Conservation (phyloP, 2,888 invertebrate species). For the Mesorhabditis sp. region DNA sequence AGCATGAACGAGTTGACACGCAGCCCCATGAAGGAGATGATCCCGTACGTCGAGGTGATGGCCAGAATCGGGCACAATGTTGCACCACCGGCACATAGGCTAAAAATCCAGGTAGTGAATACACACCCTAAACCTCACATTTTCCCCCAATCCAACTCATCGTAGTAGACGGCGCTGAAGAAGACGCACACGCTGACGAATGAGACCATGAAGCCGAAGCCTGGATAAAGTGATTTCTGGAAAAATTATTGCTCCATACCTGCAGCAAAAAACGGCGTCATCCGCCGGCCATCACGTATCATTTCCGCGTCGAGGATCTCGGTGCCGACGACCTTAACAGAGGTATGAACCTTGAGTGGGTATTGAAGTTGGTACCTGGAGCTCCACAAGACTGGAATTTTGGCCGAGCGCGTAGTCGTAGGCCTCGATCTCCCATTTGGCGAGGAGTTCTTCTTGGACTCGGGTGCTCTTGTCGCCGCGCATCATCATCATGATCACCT, state of each 20-base stretch:
- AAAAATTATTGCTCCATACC: constrained; percentile 19
- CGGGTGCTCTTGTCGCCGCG: constrained; percentile 47
- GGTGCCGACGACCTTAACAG: constrained; percentile 43
- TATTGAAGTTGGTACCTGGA: constrained; percentile 24
- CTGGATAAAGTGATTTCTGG: constrained; percentile 13
- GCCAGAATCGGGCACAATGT: constrained; percentile 51
- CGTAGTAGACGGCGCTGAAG: constrained; percentile 42
- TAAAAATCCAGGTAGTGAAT: constrained; percentile 14
- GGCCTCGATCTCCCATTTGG: constrained; percentile 49
- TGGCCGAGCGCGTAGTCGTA: constrained; percentile 41
- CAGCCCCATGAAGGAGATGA: constrained; percentile 39
- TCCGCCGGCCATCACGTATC: constrained; percentile 50
- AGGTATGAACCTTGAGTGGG: neutral
- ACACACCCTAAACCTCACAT: constrained; percentile 21
- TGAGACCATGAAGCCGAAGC: constrained; percentile 48
- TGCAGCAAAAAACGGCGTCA: constrained; percentile 55
- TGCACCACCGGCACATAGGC: constrained; percentile 37
- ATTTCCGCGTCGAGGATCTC: constrained; percentile 55
- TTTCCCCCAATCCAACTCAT: constrained; percentile 44
- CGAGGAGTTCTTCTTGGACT: constrained; percentile 35
- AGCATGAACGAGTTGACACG: constrained; percentile 55
- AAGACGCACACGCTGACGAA: constrained; percentile 48
- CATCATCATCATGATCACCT: constrained; percentile 54
- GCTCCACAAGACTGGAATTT: constrained; percentile 36
- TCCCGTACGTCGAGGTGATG: constrained; percentile 51